Conservation (phyloP, 1,140 invertebrate species). For the Drosophila ogumai region DNA sequence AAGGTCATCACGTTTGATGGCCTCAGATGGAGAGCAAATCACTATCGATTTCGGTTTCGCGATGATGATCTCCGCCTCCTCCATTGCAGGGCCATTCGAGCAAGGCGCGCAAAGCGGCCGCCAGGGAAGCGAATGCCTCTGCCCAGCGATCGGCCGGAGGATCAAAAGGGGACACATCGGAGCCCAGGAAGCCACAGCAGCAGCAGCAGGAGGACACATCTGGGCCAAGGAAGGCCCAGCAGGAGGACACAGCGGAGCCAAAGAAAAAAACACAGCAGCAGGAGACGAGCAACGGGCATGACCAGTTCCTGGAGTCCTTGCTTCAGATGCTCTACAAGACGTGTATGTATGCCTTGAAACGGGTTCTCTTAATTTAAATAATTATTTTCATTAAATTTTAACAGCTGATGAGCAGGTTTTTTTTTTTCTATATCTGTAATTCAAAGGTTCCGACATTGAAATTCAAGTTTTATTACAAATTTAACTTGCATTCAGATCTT, state of each 20-base stretch:
- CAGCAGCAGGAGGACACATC: neutral
- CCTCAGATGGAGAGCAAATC: constrained; percentile 14
- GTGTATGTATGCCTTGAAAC: constrained; percentile 39
- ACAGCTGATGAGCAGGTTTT: neutral
- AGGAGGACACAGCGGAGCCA: neutral
- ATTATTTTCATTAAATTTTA: neutral
- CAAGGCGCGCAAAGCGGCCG: constrained; percentile 21
- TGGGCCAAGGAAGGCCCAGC: neutral
- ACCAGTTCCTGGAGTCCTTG: constrained; percentile 54
- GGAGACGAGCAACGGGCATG: constrained; percentile 1
- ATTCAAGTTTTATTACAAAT: neutral
- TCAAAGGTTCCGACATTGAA: neutral
- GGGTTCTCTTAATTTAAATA: neutral
- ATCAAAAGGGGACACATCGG: neutral
- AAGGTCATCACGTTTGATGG: constrained; percentile 35
- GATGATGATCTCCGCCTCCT: neutral
- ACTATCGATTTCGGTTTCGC: constrained; percentile 4
- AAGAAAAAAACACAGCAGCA: neutral
- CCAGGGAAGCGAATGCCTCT: constrained; percentile 5
- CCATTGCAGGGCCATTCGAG: constrained; percentile 28
- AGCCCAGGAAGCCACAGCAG: neutral
- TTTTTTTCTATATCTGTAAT: neutral
- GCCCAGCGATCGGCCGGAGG: neutral
- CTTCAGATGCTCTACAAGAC: constrained; percentile 47
- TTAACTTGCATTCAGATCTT: neutral